Percentiles rank a stretch among this genome's conserved stretches.
Evolutionary conservation across 2,888 invertebrate species (phyloP).

Genomic region (Harpalus rubripes): DNA sequence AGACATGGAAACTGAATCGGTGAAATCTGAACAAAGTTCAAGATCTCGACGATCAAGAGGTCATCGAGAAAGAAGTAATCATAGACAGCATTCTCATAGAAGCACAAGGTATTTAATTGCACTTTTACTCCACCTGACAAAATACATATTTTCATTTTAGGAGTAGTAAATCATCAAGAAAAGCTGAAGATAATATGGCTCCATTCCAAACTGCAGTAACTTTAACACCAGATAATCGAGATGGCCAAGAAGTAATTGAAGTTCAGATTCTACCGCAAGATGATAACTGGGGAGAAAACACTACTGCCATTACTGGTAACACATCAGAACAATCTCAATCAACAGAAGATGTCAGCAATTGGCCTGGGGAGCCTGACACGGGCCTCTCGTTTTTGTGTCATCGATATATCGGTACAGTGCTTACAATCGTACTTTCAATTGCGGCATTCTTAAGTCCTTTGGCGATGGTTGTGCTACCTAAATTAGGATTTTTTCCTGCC

Average conservation of each 20-base stretch:
- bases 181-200: constrained; percentile 85
- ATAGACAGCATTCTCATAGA: constrained; percentile 83
- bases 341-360: constrained; percentile 93
- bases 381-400: constrained; percentile 88
- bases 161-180: constrained; percentile 83
- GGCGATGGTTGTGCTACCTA: constrained; percentile 96
- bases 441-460: constrained; percentile 94
- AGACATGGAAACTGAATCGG: constrained; percentile 95
- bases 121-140: neutral
- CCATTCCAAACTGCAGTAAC: constrained; percentile 93
- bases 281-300: constrained; percentile 99
- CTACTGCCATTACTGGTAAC: constrained; percentile 97
- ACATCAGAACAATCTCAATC: constrained; percentile 97
- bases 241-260: constrained; percentile 95
- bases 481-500: constrained; percentile 91
- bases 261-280: constrained; percentile 97
- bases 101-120: constrained; percentile 81
- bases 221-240: constrained; percentile 87
- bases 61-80: constrained; percentile 80
- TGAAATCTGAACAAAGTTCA: constrained; percentile 94
- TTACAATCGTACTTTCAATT: constrained; percentile 89
- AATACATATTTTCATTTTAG: constrained; percentile 75
- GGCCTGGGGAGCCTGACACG: constrained; percentile 87
- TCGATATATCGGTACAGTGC: constrained; percentile 89
- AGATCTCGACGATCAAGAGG: constrained; percentile 86